Percentiles rank a stretch among this genome's conserved stretches.
Evolutionary conservation across 2,113 vertebrate genomes (phyloP).

Genomic region (Indri indri): DNA sequence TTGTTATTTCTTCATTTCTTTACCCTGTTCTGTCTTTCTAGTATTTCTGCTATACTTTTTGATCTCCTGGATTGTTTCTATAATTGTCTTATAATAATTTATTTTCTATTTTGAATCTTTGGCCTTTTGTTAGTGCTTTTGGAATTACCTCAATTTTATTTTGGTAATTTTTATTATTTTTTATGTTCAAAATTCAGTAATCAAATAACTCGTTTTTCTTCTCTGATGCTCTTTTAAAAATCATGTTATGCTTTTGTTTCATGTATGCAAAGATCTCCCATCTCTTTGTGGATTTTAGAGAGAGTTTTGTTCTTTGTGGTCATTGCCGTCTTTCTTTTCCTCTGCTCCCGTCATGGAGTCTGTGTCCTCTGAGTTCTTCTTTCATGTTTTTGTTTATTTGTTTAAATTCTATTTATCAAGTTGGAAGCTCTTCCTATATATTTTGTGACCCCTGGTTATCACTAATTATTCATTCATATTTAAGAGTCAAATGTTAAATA

Average conservation of each 20-base stretch:
- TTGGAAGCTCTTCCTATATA: neutral
- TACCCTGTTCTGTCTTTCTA: neutral
- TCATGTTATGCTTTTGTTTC: neutral
- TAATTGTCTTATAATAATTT: neutral
- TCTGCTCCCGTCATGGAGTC: neutral
- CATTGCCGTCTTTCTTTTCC: neutral
- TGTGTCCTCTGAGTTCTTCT: neutral
- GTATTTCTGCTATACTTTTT: neutral
- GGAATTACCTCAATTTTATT: neutral
- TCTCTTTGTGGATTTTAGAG: neutral
- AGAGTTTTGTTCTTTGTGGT: neutral
- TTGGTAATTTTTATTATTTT: neutral
- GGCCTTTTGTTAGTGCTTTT: neutral
- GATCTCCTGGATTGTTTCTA: neutral
- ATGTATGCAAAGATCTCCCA: neutral
- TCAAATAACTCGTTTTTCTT: neutral
- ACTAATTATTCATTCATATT: neutral
- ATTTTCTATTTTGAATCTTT: neutral
- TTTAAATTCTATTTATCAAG: neutral
- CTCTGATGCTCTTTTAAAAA: neutral
- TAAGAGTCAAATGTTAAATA: neutral
- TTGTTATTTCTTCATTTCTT: neutral
- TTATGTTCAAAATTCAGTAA: constrained; percentile 6
- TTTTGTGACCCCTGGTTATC: neutral
- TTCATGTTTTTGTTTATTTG: neutral